Conservation (phyloP, 2,113 vertebrate genomes). For the Gambusia holbrooki region DNA sequence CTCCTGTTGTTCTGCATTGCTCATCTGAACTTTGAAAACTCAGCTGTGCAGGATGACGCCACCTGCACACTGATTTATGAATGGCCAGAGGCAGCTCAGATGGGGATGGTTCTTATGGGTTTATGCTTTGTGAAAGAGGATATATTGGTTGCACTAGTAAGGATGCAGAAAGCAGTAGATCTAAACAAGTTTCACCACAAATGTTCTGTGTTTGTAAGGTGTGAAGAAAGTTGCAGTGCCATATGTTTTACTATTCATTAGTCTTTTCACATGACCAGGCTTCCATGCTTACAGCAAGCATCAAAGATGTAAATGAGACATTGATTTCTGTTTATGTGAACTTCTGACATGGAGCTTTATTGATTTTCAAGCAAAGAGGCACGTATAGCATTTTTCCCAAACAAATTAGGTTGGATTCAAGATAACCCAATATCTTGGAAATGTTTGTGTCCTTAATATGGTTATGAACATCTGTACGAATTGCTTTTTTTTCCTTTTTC, state of each 20-base stretch:
- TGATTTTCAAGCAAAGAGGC: slow-evolving; percentile 52
- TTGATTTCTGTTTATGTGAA: slow-evolving; percentile 67
- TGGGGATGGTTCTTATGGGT: too few relatives aligned
- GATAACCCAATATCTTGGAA: slow-evolving; percentile 5
- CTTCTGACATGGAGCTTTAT: slow-evolving; percentile 61
- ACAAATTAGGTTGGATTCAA: slow-evolving; percentile 50
- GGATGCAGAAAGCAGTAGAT: too few relatives aligned
- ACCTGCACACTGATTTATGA: too few relatives aligned
- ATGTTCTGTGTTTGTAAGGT: too few relatives aligned
- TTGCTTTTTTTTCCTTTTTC: neutral
- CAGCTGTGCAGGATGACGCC: too few relatives aligned
- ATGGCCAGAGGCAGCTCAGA: too few relatives aligned
- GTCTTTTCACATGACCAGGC: slow-evolving; percentile 5
- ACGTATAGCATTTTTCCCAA: slow-evolving; percentile 24
- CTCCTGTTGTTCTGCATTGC: neutral
- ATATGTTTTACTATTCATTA: neutral
- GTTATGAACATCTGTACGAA: neutral
- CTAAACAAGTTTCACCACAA: too few relatives aligned
- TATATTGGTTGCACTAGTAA: too few relatives aligned
- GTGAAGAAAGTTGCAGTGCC: neutral
- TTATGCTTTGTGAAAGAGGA: too few relatives aligned
- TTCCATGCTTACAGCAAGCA: slow-evolving; percentile 15
- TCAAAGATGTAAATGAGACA: slow-evolving; percentile 48
- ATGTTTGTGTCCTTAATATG: slow-evolving; percentile 7
- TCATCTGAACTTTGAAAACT: neutral